phyloP scores from a whole-genome alignment of 2,797 vertebrate species.

The Helarctos malayanus region DNA sequence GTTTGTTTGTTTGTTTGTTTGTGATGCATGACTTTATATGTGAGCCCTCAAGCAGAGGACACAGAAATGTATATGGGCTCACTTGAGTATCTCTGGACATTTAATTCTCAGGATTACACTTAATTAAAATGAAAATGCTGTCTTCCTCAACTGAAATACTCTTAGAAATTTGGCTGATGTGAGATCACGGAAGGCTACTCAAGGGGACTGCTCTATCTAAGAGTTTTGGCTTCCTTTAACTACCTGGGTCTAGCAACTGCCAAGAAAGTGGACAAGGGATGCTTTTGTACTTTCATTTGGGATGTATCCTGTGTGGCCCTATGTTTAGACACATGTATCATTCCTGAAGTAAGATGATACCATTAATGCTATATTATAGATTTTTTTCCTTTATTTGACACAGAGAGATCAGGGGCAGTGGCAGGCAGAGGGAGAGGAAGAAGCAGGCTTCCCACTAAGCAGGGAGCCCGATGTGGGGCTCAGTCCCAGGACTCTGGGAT shows the following conservation, averaged over 20 bases:
- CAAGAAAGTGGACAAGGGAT: not conserved
- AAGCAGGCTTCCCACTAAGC: not conserved
- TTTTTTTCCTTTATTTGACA: not conserved
- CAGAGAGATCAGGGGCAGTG: too few relatives aligned
- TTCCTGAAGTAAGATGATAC: constrained; percentile 5
- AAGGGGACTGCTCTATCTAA: not conserved
- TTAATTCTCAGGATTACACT: not conserved
- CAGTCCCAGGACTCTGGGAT: not conserved
- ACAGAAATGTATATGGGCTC: not conserved
- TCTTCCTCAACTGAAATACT: constrained; percentile 25
- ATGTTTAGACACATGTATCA: constrained; percentile 22
- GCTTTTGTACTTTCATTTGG: constrained; percentile 18
- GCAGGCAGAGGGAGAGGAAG: not conserved
- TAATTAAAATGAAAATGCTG: not conserved
- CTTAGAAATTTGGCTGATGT: not conserved
- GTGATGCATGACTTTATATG: not conserved
- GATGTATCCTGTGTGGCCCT: not conserved
- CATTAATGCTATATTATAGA: constrained; percentile 10
- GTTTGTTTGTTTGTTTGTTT: not conserved
- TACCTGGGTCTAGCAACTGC: not conserved
- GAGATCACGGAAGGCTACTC: not conserved
- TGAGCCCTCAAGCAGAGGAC: not conserved
- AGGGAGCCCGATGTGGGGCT: not conserved
- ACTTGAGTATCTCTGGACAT: not conserved
- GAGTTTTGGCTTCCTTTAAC: constrained; percentile 38